Base-by-base conservation (phyloP, 2,888 invertebrate species). In the Biston stratarius region DNA sequence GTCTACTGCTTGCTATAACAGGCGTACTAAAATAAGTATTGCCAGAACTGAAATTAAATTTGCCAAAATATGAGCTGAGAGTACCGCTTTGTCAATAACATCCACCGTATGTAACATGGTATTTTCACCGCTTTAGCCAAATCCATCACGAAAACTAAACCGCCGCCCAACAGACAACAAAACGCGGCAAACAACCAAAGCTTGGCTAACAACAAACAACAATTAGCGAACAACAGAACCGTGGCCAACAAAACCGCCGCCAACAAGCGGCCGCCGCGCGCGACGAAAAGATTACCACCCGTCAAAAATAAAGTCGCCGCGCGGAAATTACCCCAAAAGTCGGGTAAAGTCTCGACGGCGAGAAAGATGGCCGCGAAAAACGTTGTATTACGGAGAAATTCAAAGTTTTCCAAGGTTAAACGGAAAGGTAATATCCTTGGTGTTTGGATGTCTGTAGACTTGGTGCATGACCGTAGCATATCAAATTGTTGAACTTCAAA, bases 371-470 rank as follows among this genome's bases (percentile, higher is more conserved):
- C 78, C 40, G 90, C 90, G 73, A 89, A 86, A 77, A 88, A 88
- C 69, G 83, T 86, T 56, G 75, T 90, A 40, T 79, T 91, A 74
- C 75, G 92, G 61, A 81, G 92, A 69, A 88, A 85, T 59, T 68
- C 83, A 33, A 92, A 89, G 77, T 89, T 90, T 76, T 75, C 68
- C 1, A 65, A 69, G 59, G 69, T 91, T 55, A 92, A 85, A 65
- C 80, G 89, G 69, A 92, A 91, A 93, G 92, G 92, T 92, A 91
- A 88, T 67, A 34, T 56, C 45, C 40, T 47, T 34, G 66, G 61
- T 61, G 53, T 55, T 58, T 71, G 66, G 57, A 58, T 52, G 61
- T 65, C 56, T 67, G 55, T 67, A 63, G 64, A 56, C 11, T 71
- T 61, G 61, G 45, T 74, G 82, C 77, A 80, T 77, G 81, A 66